These are phyloP conservation scores for Macropis europaea DNA, from an alignment of 2,888 invertebrate species.

Conservation along the genomic window DNA sequence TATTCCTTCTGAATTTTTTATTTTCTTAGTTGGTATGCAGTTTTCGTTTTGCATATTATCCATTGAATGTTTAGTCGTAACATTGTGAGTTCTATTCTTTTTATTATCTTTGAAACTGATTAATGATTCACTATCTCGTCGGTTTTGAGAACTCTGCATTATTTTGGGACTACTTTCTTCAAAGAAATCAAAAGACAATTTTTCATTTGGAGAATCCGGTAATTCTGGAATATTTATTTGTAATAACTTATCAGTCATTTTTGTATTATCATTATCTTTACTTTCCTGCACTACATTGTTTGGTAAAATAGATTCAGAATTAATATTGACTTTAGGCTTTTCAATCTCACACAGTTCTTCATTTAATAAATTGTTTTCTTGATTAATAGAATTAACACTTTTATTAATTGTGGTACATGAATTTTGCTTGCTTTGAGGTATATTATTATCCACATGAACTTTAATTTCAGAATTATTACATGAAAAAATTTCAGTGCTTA, in stretches of 20 bases:
- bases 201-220: background rate
- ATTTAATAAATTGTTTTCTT: background rate
- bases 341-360: background rate
- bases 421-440: background rate
- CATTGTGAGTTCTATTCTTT: conserved; percentile 10
- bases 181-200: conserved; percentile 30
- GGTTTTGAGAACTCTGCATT: background rate
- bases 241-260: conserved; percentile 21
- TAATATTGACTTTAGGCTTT: background rate
- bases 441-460: background rate
- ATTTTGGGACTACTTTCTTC: conserved; percentile 37
- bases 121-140: conserved; percentile 20
- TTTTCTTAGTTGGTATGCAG: conserved; percentile 19
- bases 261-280: conserved; percentile 1
- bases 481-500: background rate
- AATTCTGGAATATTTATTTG: conserved; percentile 16
- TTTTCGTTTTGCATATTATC: background rate
- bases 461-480: background rate
- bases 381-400: background rate
- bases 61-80: background rate
- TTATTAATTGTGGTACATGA: background rate
- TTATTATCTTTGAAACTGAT: background rate
- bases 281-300: background rate
- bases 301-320: background rate
- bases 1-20: conserved; percentile 5